Percentiles rank a stretch among this genome's conserved stretches.
Conservation (phyloP, 2,888 invertebrate genomes). For the Trissolcus japonicus region DNA sequence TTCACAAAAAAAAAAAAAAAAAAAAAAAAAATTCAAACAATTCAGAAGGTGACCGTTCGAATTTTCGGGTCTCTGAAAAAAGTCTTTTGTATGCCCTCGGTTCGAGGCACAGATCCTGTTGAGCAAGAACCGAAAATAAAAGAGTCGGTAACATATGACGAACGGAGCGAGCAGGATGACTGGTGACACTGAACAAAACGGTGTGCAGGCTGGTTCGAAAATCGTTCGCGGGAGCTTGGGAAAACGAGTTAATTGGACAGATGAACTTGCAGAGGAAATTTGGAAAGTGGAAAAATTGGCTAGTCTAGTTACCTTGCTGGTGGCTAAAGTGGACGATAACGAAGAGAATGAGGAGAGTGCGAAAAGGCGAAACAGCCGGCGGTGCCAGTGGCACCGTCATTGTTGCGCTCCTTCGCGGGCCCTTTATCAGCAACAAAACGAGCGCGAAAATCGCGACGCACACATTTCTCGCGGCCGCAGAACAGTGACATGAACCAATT, state of each 20-base stretch:
- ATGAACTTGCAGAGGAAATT: no score
- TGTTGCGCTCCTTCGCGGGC: constrained; percentile 39
- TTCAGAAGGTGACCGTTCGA: no score
- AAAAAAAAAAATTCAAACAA: no score
- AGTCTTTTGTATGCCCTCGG: no score
- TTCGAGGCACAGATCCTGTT: not conserved
- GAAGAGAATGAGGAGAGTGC: constrained; percentile 54
- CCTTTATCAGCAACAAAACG: constrained; percentile 36
- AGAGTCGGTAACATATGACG: no score
- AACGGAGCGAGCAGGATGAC: no score
- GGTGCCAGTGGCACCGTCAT: constrained; percentile 56
- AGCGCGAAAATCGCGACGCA: constrained; percentile 21
- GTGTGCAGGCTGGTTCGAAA: no score
- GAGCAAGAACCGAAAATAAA: not conserved
- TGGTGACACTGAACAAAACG: no score
- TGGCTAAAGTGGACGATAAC: constrained; percentile 56
- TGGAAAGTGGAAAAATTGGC: constrained; percentile 5
- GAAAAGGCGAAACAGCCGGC: constrained; percentile 58
- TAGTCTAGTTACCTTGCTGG: constrained; percentile 61
- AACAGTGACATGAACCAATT: constrained; percentile 7
- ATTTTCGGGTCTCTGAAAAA: no score
- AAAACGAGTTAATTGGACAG: not conserved
- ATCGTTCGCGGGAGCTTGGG: no score
- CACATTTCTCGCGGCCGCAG: constrained; percentile 33
- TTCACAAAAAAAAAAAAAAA: no score